phyloP scores from a whole-genome alignment of 2,888 invertebrate species.

The Petrolisthes manimaculis region DNA sequence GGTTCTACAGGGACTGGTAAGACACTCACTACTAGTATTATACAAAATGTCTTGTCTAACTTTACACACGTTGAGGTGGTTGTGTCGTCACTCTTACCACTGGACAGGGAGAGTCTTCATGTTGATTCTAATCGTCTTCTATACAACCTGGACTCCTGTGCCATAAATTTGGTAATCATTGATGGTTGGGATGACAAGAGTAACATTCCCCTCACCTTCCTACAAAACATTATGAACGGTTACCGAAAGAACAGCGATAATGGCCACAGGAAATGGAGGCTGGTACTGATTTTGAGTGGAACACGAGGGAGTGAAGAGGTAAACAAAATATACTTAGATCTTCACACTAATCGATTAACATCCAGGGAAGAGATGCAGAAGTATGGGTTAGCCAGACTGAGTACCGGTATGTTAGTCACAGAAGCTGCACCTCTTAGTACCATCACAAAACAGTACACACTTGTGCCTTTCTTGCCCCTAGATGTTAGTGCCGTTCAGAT shows the following conservation, averaged over 20 bases:
- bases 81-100: conserved; percentile 18
- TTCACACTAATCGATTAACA: neutral
- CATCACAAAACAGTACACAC: neutral
- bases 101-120: neutral
- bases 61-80: neutral
- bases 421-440: neutral
- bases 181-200: conserved; percentile 45
- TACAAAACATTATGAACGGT: neutral
- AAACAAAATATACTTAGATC: conserved; percentile 4
- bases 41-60: conserved; percentile 17
- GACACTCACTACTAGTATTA: conserved; percentile 27
- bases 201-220: conserved; percentile 10
- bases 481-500: conserved; percentile 12
- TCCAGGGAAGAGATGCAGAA: conserved; percentile 3
- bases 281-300: conserved; percentile 24
- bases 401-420: neutral
- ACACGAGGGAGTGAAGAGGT: conserved; percentile 31
- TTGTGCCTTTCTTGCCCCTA: conserved; percentile 40
- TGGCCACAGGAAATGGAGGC: neutral
- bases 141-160: conserved; percentile 35
- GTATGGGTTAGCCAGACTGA: conserved; percentile 20
- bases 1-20: conserved; percentile 45
- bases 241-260: neutral
- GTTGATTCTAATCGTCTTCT: neutral
- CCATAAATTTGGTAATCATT: conserved; percentile 19